Evolutionary conservation across 2,888 invertebrate species (phyloP).

Genomic region (Andrena fulva): DNA sequence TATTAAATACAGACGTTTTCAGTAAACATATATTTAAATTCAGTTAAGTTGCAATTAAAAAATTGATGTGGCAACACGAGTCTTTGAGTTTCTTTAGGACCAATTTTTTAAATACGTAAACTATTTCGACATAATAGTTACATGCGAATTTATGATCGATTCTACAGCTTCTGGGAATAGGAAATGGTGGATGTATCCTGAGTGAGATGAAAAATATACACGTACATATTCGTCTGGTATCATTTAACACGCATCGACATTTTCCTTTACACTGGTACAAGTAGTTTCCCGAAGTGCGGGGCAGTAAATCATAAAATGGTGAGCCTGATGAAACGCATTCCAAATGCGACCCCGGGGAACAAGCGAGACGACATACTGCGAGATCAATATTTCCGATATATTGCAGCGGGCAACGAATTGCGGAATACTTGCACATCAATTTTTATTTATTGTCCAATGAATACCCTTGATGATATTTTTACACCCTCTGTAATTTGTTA

Average conservation of each 20-base stretch:
- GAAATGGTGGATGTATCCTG: constrained; percentile 11
- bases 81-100: background rate
- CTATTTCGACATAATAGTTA: background rate
- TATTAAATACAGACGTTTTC: no score
- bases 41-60: background rate
- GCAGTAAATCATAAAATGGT: constrained; percentile 73
- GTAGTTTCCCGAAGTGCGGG: constrained; percentile 43
- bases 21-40: no score
- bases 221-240: constrained; percentile 24
- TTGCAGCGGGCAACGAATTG: constrained; percentile 66
- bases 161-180: background rate
- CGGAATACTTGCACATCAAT: constrained; percentile 54
- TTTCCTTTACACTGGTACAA: constrained; percentile 36
- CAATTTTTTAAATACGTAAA: background rate
- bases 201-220: constrained; percentile 35
- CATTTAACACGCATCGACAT: constrained; percentile 31
- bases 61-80: background rate
- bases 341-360: constrained; percentile 75
- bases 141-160: background rate
- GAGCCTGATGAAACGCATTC: constrained; percentile 76
- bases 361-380: constrained; percentile 63
- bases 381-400: constrained; percentile 74
- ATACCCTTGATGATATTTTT: constrained; percentile 2
- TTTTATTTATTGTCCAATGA: constrained; percentile 46
- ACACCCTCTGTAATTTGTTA: background rate